Conservation (phyloP, 2,888 invertebrate genomes). For the Serripes groenlandicus region DNA sequence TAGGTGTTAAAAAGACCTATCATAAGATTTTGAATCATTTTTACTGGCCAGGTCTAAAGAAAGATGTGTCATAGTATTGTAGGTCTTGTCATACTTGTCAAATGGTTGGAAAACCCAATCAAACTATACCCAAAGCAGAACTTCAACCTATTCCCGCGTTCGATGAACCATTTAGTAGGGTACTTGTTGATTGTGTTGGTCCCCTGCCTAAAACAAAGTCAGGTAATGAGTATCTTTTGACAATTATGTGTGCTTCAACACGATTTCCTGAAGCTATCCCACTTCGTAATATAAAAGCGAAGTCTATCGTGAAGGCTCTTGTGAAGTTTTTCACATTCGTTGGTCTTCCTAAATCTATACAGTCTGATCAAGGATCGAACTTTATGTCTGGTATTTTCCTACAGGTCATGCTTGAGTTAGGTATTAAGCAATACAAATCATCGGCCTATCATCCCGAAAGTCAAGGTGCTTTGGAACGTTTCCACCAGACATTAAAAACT, state of each 20-base stretch:
- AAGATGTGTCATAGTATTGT: conserved; percentile 43
- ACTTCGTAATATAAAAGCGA: too few relatives aligned
- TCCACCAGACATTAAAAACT: conserved; percentile 56
- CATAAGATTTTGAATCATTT: conserved; percentile 47
- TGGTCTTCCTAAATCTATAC: conserved; percentile 59
- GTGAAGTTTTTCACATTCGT: conserved; percentile 60
- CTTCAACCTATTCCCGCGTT: conserved; percentile 54
- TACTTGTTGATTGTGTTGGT: conserved; percentile 55
- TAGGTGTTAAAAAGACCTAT: conserved; percentile 57
- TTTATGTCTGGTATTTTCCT: conserved; percentile 62
- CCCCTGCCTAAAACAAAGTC: conserved; percentile 59
- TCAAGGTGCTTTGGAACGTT: conserved; percentile 56
- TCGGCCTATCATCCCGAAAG: conserved; percentile 55
- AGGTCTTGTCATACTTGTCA: conserved; percentile 39
- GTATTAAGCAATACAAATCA: conserved; percentile 49
- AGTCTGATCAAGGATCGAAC: conserved; percentile 63
- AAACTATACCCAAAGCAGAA: conserved; percentile 42
- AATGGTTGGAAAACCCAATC: conserved; percentile 58
- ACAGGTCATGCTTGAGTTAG: conserved; percentile 52
- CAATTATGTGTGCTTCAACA: conserved; percentile 53
- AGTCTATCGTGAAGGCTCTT: too few relatives aligned
- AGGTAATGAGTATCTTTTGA: too few relatives aligned
- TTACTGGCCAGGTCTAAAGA: conserved; percentile 43
- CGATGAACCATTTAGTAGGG: conserved; percentile 55
- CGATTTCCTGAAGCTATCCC: too few relatives aligned